Evolutionary conservation across 2,888 invertebrate species (phyloP).

Genomic region (Caenorhabditis sulstoni): DNA sequence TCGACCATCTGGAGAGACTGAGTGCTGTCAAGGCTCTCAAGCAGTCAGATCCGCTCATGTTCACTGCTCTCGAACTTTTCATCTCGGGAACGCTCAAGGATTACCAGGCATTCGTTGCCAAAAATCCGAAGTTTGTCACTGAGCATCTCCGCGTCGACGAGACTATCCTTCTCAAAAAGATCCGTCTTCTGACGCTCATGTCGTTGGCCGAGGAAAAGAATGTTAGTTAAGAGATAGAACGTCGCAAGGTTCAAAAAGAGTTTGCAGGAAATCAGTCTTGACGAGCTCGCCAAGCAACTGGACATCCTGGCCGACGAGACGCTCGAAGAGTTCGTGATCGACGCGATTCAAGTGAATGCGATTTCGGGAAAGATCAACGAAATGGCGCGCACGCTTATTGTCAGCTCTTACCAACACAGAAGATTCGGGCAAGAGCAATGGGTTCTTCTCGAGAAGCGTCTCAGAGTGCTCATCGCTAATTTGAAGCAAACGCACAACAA

Average conservation of each 20-base stretch:
- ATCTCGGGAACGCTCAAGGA: constrained; percentile 72
- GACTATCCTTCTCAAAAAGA: constrained; percentile 85
- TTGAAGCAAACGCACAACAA: constrained; percentile 72
- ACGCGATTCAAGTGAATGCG: constrained; percentile 84
- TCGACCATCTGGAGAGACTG: constrained; percentile 93
- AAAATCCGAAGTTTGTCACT: constrained; percentile 67
- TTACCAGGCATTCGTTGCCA: constrained; percentile 88
- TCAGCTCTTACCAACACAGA: constrained; percentile 75
- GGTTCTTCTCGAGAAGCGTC: constrained; percentile 67
- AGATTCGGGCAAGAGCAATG: constrained; percentile 76
- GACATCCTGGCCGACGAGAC: constrained; percentile 88
- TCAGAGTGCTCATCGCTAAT: constrained; percentile 70
- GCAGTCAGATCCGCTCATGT: constrained; percentile 77
- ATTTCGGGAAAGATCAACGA: constrained; percentile 80
- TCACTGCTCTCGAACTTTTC: constrained; percentile 74
- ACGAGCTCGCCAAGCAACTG: constrained; percentile 90
- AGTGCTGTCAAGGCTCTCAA: constrained; percentile 93
- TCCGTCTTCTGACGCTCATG: constrained; percentile 96
- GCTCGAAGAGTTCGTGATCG: constrained; percentile 97
- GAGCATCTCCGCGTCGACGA: constrained; percentile 71
- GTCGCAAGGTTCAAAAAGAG: not conserved
- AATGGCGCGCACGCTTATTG: constrained; percentile 68
- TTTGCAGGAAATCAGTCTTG: constrained; percentile 90
- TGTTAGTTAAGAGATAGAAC: constrained; percentile 78
- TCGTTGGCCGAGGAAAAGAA: constrained; percentile 92